phyloP scores from a whole-genome alignment of 2,888 invertebrate species.

The Minunthozetes semirufus region DNA sequence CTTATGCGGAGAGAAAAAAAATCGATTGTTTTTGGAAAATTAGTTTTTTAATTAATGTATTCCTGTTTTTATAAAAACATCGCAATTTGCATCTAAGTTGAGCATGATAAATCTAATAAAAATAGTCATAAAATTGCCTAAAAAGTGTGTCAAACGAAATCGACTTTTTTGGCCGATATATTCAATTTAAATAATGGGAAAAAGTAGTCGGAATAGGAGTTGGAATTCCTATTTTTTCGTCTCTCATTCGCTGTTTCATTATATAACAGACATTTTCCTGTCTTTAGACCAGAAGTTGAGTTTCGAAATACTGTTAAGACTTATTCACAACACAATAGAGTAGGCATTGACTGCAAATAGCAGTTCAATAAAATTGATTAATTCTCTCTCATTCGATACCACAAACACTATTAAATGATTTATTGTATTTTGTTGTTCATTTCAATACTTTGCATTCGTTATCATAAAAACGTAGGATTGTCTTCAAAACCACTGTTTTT shows the following conservation, averaged over 20 bases:
- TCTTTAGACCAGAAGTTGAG: not conserved
- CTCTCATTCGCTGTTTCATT: not conserved
- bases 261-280: not conserved
- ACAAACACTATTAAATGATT: constrained; percentile 12
- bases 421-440: not conserved
- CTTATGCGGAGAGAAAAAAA: too few relatives aligned
- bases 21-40: not conserved
- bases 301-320: not conserved
- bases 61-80: not conserved
- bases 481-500: not conserved
- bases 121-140: not conserved
- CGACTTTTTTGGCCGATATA: not conserved
- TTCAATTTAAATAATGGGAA: constrained; percentile 4
- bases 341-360: not conserved
- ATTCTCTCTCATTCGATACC: not conserved
- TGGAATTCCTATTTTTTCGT: not conserved
- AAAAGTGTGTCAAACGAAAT: not conserved
- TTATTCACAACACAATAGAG: not conserved
- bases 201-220: not conserved
- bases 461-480: not conserved
- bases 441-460: not conserved
- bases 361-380: constrained; percentile 10
- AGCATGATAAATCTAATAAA: too few relatives aligned
- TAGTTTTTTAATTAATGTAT: not conserved
- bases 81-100: not conserved